phyloP scores from a whole-genome alignment of 2,888 invertebrate genomes.

The Glaucopsyche alexis region DNA sequence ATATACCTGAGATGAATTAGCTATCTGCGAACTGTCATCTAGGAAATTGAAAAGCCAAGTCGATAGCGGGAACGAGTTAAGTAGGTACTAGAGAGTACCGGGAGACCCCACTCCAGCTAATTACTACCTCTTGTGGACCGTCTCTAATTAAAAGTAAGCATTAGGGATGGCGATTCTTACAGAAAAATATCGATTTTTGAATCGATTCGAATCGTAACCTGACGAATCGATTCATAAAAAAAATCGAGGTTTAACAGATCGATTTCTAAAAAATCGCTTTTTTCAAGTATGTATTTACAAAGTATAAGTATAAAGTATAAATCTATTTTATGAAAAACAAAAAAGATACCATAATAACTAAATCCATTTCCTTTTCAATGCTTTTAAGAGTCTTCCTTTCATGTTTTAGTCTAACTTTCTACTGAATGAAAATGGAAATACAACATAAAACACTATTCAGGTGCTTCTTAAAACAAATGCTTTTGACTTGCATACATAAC shows the following conservation, averaged over 20 bases:
- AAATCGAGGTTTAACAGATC: too few species aligned
- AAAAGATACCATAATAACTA: too few species aligned
- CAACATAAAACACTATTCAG: not conserved
- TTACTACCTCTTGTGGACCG: not conserved
- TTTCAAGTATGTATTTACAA: too few species aligned
- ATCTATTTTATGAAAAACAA: too few species aligned
- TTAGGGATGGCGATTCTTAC: too few species aligned
- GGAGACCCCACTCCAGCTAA: not conserved
- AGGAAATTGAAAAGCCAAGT: not conserved
- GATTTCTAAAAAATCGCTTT: too few species aligned
- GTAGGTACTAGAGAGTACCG: too few species aligned
- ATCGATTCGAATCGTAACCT: too few species aligned
- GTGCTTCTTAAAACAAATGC: not conserved
- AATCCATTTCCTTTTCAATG: not conserved
- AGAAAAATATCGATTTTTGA: too few species aligned
- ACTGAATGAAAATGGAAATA: not conserved
- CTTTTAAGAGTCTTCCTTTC: not conserved
- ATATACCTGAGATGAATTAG: too few species aligned
- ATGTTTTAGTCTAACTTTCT: not conserved
- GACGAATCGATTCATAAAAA: too few species aligned
- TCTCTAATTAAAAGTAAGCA: slow-evolving; percentile 14
- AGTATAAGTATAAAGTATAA: too few species aligned
- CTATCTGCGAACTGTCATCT: not conserved
- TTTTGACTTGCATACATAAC: not conserved
- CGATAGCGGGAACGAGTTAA: not conserved